These are phyloP conservation scores for Acanthopagrus latus DNA, from an alignment of 2,797 vertebrate species.

Conservation along the genomic window DNA sequence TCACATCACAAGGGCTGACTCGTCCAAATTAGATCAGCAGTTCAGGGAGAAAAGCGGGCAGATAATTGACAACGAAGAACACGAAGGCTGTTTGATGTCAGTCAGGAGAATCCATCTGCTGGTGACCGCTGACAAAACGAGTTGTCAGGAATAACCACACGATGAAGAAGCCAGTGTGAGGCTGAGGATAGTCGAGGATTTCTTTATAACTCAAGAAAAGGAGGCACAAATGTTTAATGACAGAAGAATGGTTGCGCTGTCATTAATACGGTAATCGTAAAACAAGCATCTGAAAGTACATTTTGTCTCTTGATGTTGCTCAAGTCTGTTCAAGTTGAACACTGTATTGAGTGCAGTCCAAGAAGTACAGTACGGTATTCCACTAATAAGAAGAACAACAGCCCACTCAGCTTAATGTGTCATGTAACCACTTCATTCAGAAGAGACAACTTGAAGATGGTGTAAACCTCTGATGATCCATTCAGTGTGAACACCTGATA, in stretches of 20 bases:
- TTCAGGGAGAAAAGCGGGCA: slow-evolving; percentile 18
- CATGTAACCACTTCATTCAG: no score
- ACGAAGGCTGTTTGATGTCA: slow-evolving; percentile 40
- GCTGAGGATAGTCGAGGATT: neutral
- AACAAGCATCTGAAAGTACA: neutral
- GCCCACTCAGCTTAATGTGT: no score
- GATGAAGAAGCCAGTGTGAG: slow-evolving; percentile 22
- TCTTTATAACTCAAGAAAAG: neutral
- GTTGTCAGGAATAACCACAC: slow-evolving; percentile 39
- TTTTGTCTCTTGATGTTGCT: neutral
- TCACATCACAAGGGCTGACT: slow-evolving; percentile 15
- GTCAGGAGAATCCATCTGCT: slow-evolving; percentile 48
- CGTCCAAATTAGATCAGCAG: slow-evolving; percentile 51
- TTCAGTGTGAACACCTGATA: no score
- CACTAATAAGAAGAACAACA: no score
- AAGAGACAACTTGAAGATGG: no score
- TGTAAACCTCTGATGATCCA: no score
- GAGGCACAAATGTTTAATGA: neutral
- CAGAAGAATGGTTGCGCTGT: neutral
- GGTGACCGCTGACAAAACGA: slow-evolving; percentile 49
- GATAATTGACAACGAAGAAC: slow-evolving; percentile 33
- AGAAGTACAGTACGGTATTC: neutral
- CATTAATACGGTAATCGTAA: slow-evolving; percentile 3
- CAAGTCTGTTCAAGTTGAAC: neutral
- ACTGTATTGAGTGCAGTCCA: neutral